These are phyloP conservation scores for Bucco capensis DNA, from an alignment of 2,113 vertebrate genomes.

Conservation along the genomic window DNA sequence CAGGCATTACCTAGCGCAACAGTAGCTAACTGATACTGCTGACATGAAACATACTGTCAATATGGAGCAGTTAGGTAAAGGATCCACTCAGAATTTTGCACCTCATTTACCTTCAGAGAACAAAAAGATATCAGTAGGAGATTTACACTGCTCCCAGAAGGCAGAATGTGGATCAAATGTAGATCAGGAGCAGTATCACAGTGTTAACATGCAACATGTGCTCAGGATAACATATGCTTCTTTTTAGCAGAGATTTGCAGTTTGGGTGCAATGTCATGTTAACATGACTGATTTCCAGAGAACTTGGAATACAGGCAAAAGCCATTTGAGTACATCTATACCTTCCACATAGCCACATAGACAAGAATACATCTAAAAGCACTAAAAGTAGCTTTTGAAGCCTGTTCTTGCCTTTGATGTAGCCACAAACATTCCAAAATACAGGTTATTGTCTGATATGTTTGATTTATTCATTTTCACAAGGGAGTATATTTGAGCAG, in stretches of 20 bases:
- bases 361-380: neutral
- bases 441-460: neutral
- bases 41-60: neutral
- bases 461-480: slow-evolving; percentile 32
- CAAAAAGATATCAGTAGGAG: neutral
- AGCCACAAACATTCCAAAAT: neutral
- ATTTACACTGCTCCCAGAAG: neutral
- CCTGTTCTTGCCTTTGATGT: slow-evolving; percentile 8
- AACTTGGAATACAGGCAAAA: neutral
- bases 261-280: neutral
- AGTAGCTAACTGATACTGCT: neutral
- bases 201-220: neutral
- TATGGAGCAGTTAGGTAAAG: neutral
- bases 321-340: neutral
- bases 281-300: neutral
- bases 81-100: neutral
- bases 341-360: neutral
- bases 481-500: slow-evolving; percentile 23
- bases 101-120: neutral
- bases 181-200: neutral
- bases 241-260: neutral
- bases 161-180: neutral
- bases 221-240: neutral
- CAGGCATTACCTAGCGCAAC: neutral
- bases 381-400: neutral